Evolutionary conservation across 2,113 vertebrate species (phyloP), one percentile per base, ranked within the genome.

Genomic region (rabbit (Oryctolagus cuniculus)): DNA sequence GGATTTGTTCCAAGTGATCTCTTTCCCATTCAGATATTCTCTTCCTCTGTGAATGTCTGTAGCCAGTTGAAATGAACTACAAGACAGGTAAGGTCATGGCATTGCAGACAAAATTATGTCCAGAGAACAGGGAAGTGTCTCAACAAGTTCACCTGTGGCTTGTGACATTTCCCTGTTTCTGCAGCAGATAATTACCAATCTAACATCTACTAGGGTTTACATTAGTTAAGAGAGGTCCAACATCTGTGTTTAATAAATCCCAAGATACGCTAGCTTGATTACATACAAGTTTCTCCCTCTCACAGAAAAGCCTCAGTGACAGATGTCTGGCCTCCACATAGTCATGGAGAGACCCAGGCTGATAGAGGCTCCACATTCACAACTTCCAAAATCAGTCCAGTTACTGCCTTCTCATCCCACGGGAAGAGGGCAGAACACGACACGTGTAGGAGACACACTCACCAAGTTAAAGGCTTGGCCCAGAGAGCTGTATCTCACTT

Each of bases 41-140:
- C 53, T n/a, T 64, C 61, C 21, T 78, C 70, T 22, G 12, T 21
- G 22, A 82, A 6, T 3, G 22, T 36, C 82, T 78, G 3, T 25
- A 92, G 19, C 3, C 29, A 90, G 25, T 7, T 85, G 29, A 87
- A 90, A 55, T 88, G 36, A 90, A 87, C 95, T 24, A 16, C 22
- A 72, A 67, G 29, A 16, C 13, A 80, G 91, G 72, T 55, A 75
- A 69, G 5, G 79, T 66, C 16, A 7, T 70, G 13, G 81, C 31
- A 55, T 21, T 83, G 12, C 2, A 91, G 38, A 92, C 72, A 75
- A 91, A 91, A 61, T 6, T 86, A 5, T 27, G 34, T 25, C 6
- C 61, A 94, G 44, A 80, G 58, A 86, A 94, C 86, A 67, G 53
- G 87, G 92, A 93, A 34, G 51, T 10, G 74, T 16, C 22, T 95